Conservation (phyloP, 1,140 invertebrate genomes). For the Doryteuthis pealeii region DNA sequence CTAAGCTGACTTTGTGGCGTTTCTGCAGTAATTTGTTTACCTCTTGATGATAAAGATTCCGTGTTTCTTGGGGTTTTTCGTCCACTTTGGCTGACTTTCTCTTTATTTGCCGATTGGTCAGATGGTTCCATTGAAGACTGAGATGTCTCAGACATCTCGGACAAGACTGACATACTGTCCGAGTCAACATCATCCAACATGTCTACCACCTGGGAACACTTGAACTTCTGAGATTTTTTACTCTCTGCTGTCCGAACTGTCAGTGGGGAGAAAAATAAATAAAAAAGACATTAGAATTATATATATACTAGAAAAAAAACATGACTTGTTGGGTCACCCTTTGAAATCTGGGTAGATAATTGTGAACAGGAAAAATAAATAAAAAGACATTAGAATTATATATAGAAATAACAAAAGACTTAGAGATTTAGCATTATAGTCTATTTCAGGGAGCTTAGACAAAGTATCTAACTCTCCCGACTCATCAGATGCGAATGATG, state of each 20-base stretch:
- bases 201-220: not conserved
- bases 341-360: no score
- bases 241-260: not conserved
- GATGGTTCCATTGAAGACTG: not conserved
- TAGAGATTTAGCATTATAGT: no score
- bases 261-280: not conserved
- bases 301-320: not conserved
- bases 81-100: not conserved
- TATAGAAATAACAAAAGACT: no score
- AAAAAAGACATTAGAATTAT: not conserved
- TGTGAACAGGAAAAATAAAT: no score
- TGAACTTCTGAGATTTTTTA: not conserved
- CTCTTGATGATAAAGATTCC: not conserved
- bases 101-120: not conserved
- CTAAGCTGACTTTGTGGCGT: not conserved
- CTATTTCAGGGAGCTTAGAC: no score
- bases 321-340: not conserved
- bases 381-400: no score
- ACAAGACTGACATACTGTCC: not conserved
- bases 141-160: not conserved
- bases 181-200: conserved; percentile 13
- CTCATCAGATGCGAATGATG: no score
- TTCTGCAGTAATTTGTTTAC: not conserved
- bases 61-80: not conserved
- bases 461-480: no score